Conservation (phyloP, 1,140 invertebrate species). For the Eupristina koningsbergeri region DNA sequence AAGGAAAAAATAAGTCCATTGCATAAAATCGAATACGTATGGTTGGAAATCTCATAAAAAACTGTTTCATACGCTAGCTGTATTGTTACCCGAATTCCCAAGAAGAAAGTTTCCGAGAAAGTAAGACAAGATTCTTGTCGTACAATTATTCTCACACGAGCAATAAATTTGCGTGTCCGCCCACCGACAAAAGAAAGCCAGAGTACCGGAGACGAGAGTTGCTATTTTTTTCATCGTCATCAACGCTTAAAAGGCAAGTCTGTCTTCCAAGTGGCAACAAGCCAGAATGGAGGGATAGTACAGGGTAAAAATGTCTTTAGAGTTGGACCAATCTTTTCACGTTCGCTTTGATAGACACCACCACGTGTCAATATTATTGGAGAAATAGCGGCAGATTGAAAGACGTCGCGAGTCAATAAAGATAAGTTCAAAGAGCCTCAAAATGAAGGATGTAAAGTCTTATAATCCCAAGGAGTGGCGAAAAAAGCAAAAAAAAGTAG, state of each 20-base stretch:
- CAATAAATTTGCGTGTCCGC: conserved; percentile 22
- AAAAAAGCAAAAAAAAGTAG: neutral
- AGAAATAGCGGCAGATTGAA: conserved; percentile 29
- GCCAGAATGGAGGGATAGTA: conserved; percentile 5
- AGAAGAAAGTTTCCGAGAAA: neutral
- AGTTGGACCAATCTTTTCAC: neutral
- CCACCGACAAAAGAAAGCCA: neutral
- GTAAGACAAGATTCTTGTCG: neutral
- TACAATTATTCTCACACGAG: conserved; percentile 44
- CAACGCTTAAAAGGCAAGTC: conserved; percentile 6
- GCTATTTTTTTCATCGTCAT: conserved; percentile 5
- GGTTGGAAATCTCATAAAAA: conserved; percentile 2
- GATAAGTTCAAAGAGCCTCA: neutral
- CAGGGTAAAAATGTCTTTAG: neutral
- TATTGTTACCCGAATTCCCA: neutral
- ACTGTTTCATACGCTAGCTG: neutral
- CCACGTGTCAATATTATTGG: conserved; percentile 38
- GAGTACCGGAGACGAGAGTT: neutral
- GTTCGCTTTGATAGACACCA: conserved; percentile 16
- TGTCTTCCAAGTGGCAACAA: conserved; percentile 17
- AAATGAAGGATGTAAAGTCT: conserved; percentile 16
- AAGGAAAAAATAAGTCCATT: neutral
- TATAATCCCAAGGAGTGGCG: neutral
- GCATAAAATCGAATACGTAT: neutral
- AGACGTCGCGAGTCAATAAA: conserved; percentile 41